Evolutionary conservation across 2,888 invertebrate species (phyloP), one percentile per base, ranked within the genome.

Genomic region (Apotomis capreana): DNA sequence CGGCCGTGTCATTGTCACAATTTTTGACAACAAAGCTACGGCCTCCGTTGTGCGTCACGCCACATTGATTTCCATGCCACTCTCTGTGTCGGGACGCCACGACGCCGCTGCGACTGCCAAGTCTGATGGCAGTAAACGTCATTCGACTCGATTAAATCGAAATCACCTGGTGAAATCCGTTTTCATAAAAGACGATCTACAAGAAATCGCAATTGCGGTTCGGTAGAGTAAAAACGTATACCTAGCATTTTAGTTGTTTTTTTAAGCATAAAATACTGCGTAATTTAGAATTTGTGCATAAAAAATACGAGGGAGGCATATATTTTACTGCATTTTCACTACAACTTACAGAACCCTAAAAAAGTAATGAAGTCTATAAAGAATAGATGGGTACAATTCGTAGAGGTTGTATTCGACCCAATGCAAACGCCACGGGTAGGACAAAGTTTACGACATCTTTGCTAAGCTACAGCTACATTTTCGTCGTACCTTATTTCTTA

Each of bases 381-480:
- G n/a, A 6, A 65, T 6, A 57, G 13, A 36, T 59, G 61, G 57
- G 12, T 58, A 10, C 26, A 57, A 3, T 57, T 57, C 36, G 59
- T 59, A 61, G 36, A 15, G 77, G 78, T 76, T 78, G 69, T 72
- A 70, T 70, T 76, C 77, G 75, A 76, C 78, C 80, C 77, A 68
- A 74, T 77, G 74, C 75, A 74, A 80, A 76, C 77, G 78, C 76
- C 70, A 78, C 74, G 77, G 80, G 80, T 80, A 81, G 81, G 81
- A 81, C 75, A 78, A 78, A 79, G 73, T 85, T 85, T 85, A 85
- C 81, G 86, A 83, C 71, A 74, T 77, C 79, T 74, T 78, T 76
- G 78, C 78, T 78, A 74, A 81, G 26, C 26, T 26, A 26, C 26
- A 79, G 82, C 78, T 26, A 36, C 26, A 49, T 49, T 46, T 49